Conservation (phyloP, 2,888 invertebrate genomes). For the Hecatera dysodea region DNA sequence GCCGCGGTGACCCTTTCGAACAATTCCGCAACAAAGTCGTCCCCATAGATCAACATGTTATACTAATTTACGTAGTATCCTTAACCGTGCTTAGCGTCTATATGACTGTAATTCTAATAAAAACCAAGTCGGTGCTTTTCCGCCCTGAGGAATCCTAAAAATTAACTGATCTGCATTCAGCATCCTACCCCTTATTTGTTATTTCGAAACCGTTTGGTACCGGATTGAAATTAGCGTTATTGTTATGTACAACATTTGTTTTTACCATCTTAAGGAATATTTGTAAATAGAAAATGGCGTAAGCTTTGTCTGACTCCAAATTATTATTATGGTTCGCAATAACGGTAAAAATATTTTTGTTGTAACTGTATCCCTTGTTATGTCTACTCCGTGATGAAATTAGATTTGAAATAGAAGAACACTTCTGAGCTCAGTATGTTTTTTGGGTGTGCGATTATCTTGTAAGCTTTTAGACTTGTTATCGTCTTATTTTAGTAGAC, state of each 20-base stretch:
- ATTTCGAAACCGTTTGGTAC: constrained; percentile 7
- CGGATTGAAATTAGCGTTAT: constrained; percentile 43
- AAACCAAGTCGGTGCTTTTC: background rate
- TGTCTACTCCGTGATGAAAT: background rate
- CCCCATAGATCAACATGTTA: too few species aligned
- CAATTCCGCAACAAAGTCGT: too few species aligned
- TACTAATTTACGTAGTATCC: too few species aligned
- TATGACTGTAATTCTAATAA: background rate
- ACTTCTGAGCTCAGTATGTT: background rate
- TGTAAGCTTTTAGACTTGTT: background rate
- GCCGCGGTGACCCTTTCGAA: too few species aligned
- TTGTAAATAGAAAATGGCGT: background rate
- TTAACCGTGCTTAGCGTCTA: background rate
- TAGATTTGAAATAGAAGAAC: background rate
- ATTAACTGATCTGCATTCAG: constrained; percentile 15
- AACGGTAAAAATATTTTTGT: background rate
- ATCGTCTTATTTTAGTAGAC: background rate
- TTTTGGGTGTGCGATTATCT: background rate
- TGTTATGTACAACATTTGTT: constrained; percentile 38
- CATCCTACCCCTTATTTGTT: background rate
- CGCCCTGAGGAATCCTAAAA: background rate
- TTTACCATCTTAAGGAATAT: constrained; percentile 33
- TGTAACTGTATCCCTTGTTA: constrained; percentile 1
- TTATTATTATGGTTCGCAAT: constrained; percentile 19
- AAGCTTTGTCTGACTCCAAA: constrained; percentile 4